Base-by-base conservation (phyloP, 2,113 vertebrate genomes). In the Chloropsis cyanopogon region DNA sequence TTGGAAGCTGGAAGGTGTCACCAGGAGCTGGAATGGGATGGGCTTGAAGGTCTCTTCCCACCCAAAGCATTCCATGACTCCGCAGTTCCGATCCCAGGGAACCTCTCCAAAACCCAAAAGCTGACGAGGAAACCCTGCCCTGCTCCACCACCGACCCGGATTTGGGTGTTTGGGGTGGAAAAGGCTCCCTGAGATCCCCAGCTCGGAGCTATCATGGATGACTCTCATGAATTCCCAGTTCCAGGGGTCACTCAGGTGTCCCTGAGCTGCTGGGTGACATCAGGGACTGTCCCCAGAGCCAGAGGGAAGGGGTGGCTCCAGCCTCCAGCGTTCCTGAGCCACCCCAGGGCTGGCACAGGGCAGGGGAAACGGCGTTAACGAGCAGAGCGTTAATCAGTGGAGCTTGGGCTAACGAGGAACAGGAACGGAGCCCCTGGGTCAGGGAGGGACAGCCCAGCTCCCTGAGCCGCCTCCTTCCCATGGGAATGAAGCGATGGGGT, bases 211-310 rank as follows among this genome's bases (percentile, higher is more conserved):
- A 0, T 4, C 11, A 3, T 1, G 10, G 14, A 25, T 23, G 4
- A 4, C 20, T 6, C 37, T 12, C 17, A 6, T 2, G 4, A 7
- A 35, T 17, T 35, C 54, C 57, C 12, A 8, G 9, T 13, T 19
- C 24, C 23, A 3, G 2, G 37, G 2, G 42, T 6, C 53, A 3
- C 17, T 0, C n/a, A n/a, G n/a, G n/a, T n/a, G n/a, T 21, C 21
- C 12, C 14, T 3, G n/a, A 50, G 52, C 17, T 6, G 9, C 37
- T 22, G 1, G 26, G 35, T 20, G 70, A 23, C 47, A 4, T 11
- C 0, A 4, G 26, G 64, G 37, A 54, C n/a, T 3, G 1, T 49
- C 52, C 35, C 39, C 52, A 28, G 14, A 33, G 35, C 8, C 21
- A 35, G 35, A 23, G 11, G 18, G 25, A 25, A 6, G 24, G 73